A percentile compares a stretch with the other conserved stretches of the same genome.
These are phyloP conservation scores for Frankliniella fusca DNA, from an alignment of 2,888 invertebrate species.

Conservation along the genomic window DNA sequence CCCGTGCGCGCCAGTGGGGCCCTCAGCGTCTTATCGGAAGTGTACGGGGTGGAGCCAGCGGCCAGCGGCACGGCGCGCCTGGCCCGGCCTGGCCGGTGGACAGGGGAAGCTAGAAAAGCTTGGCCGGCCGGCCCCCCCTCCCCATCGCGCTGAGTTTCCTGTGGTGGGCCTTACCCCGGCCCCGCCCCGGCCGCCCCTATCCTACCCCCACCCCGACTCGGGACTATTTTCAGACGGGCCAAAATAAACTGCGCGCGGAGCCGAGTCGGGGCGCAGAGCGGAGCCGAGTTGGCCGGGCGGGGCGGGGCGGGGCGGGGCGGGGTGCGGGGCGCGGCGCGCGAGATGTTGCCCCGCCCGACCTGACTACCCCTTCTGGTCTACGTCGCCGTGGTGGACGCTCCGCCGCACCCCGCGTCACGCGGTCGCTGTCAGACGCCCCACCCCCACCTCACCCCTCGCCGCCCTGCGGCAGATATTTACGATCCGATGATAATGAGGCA, in stretches of 20 bases:
- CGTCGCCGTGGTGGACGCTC: no score
- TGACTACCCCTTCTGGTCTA: no score
- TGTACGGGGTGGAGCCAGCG: not conserved
- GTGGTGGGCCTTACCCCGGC: not conserved
- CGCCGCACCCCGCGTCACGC: no score
- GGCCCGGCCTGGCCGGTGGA: not conserved
- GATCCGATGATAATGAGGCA: no score
- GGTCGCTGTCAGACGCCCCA: no score
- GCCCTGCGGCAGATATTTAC: no score
- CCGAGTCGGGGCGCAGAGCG: no score
- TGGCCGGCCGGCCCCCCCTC: not conserved
- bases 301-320: not conserved
- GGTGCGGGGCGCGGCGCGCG: no score
- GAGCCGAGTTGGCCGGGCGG: no score
- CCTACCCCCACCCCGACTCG: not conserved
- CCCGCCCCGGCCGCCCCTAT: not conserved
- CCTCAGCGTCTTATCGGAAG: no score
- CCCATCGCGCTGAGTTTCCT: not conserved
- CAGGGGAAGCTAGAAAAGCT: not conserved
- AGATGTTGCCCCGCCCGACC: no score
- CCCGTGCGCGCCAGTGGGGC: not conserved
- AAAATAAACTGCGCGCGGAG: not conserved
- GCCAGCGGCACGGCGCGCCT: not conserved
- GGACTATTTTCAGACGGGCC: conserved; percentile 4
- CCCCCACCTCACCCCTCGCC: no score